These are phyloP conservation scores for Phragmatobia fuliginosa DNA, from an alignment of 2,888 invertebrate species.

Conservation along the genomic window DNA sequence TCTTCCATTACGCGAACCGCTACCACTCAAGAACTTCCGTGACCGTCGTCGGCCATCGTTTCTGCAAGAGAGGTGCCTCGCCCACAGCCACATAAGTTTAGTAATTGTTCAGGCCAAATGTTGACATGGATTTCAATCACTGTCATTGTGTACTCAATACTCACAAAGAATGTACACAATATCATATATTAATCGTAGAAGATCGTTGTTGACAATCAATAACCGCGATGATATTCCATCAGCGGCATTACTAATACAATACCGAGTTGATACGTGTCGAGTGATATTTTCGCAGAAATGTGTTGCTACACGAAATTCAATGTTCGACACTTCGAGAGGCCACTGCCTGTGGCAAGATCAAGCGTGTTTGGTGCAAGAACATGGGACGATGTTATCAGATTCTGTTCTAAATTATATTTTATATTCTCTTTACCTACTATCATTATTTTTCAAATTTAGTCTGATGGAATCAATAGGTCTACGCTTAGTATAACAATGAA, in stretches of 20 bases:
- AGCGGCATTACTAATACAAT: constrained; percentile 44
- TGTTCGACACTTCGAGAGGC: constrained; percentile 64
- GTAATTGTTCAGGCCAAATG: no score
- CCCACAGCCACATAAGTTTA: no score
- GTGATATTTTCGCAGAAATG: constrained; percentile 67
- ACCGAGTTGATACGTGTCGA: constrained; percentile 45
- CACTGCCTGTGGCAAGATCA: constrained; percentile 61
- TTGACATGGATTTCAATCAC: neutral
- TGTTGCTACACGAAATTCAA: constrained; percentile 71
- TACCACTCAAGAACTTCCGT: no score
- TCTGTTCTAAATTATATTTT: no score
- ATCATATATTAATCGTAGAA: neutral
- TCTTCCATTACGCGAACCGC: no score
- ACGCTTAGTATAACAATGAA: neutral
- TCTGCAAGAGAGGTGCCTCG: no score
- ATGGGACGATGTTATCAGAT: neutral
- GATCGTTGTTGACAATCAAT: constrained; percentile 17
- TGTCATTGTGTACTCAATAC: neutral
- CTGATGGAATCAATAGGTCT: neutral
- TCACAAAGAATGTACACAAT: neutral
- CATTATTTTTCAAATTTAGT: neutral
- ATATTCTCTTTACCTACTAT: neutral
- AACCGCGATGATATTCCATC: constrained; percentile 23
- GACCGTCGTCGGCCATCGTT: no score
- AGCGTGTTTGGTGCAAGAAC: constrained; percentile 48